Conservation (phyloP, 2,797 vertebrate genomes). For the Chiroxiphia lanceolata region DNA sequence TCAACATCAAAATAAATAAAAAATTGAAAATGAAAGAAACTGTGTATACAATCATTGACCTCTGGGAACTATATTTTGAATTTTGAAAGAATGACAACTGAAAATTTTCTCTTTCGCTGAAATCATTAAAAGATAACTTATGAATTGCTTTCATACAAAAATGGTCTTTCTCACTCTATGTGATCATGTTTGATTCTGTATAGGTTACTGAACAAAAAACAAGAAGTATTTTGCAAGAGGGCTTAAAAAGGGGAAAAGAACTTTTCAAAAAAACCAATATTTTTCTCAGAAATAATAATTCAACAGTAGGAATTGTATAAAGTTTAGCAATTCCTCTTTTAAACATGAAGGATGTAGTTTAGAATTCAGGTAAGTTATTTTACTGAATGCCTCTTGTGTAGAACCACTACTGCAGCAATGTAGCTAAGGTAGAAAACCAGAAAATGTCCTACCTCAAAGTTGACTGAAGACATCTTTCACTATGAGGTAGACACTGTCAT, state of each 20-base stretch:
- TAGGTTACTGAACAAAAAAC: not conserved
- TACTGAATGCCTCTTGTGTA: not conserved
- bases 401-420: not conserved
- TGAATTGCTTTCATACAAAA: not conserved
- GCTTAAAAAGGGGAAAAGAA: not conserved
- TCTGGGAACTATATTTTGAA: not conserved
- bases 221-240: not conserved
- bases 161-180: not conserved
- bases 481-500: not conserved
- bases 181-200: not conserved
- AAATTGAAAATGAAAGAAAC: not conserved
- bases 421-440: not conserved
- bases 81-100: not conserved
- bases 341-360: not conserved
- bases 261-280: accelerated
- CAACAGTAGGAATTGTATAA: not conserved
- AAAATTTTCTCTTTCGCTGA: not conserved
- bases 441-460: not conserved
- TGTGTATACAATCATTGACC: not conserved
- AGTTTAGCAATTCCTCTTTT: not conserved
- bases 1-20: not conserved
- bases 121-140: not conserved
- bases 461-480: not conserved
- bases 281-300: not conserved
- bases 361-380: not conserved